Evolutionary conservation across 2,113 vertebrate genomes (phyloP).

Genomic region (Boulengeromyrus knoepffleri): DNA sequence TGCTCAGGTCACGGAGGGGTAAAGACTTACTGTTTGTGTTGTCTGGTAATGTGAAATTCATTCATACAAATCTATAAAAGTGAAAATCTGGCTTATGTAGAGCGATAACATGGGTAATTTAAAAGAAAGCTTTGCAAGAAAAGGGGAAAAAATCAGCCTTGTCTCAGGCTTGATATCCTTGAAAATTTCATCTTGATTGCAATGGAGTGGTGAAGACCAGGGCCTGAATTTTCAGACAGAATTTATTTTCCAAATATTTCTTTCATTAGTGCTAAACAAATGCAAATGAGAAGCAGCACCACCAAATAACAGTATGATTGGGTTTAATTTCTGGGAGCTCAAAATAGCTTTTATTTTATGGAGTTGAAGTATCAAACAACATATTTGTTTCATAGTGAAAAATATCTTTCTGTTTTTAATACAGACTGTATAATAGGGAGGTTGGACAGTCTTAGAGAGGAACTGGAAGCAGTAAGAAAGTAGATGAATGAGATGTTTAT

Average conservation of each 20-base stretch:
- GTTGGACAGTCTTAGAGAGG: background rate
- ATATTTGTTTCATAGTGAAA: background rate
- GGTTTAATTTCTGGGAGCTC: background rate
- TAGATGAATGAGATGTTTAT: background rate
- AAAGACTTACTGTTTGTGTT: background rate
- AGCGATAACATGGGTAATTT: background rate
- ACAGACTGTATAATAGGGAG: background rate
- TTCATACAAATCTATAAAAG: background rate
- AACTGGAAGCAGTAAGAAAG: background rate
- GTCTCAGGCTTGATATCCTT: background rate
- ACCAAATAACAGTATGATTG: background rate
- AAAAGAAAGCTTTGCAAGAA: background rate
- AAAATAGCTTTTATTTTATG: background rate
- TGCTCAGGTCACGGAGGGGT: background rate
- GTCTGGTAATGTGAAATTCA: background rate
- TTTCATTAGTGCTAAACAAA: background rate
- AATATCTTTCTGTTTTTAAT: background rate
- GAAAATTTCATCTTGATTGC: background rate
- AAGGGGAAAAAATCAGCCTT: background rate
- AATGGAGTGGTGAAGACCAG: background rate
- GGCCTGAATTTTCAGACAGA: background rate
- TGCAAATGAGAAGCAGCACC: background rate
- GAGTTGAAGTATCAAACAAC: background rate
- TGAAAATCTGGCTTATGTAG: background rate
- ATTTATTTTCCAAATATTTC: background rate